Percentiles rank a stretch among this genome's conserved stretches.
phyloP scores from a whole-genome alignment of 2,888 invertebrate genomes.

The Prosapia bicincta region DNA sequence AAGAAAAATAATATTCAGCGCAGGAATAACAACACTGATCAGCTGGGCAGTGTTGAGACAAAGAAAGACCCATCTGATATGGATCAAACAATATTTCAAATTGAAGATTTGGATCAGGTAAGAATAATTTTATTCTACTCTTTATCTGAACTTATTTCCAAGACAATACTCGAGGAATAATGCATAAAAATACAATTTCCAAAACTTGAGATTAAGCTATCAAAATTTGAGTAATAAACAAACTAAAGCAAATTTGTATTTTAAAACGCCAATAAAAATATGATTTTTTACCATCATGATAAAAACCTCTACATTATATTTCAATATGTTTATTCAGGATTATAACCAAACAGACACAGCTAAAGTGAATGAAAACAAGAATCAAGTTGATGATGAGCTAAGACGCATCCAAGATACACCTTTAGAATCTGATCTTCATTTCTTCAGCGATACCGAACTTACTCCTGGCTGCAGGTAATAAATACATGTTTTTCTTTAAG shows the following conservation, averaged over 20 bases:
- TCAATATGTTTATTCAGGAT: neutral
- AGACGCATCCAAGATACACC: constrained; percentile 32
- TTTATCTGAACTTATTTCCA: too few species aligned
- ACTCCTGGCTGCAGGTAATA: constrained; percentile 52
- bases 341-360: neutral
- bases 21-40: constrained; percentile 11
- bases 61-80: constrained; percentile 25
- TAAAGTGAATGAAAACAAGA: constrained; percentile 9
- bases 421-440: constrained; percentile 68
- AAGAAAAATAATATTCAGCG: constrained; percentile 56
- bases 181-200: too few species aligned
- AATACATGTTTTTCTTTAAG: too few species aligned
- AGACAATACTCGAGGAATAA: too few species aligned
- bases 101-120: constrained; percentile 35
- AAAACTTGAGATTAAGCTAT: too few species aligned
- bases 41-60: neutral
- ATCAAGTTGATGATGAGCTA: constrained; percentile 28
- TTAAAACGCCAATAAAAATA: too few species aligned
- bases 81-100: constrained; percentile 34
- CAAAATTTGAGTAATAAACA: too few species aligned
- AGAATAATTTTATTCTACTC: neutral
- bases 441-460: constrained; percentile 91
- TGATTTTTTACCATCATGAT: too few species aligned
- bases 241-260: too few species aligned
- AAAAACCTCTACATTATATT: too few species aligned